Evolutionary conservation across 2,797 vertebrate species (phyloP).

Genomic region (Triplophysa yarkandensis): DNA sequence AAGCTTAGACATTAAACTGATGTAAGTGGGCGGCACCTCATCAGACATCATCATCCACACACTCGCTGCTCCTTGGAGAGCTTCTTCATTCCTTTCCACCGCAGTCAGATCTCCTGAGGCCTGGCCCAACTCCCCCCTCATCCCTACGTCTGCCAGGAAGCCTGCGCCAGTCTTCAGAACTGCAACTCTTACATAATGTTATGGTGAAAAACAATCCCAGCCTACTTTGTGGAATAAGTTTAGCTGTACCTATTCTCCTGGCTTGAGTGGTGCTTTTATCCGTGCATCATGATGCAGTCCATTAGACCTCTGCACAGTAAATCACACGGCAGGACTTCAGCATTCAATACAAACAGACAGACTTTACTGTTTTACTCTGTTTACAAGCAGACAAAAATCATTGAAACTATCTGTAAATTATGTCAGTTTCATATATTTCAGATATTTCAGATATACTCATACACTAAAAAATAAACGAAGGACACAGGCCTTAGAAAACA

Average conservation of each 20-base stretch:
- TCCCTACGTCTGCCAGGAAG: slow-evolving; percentile 44
- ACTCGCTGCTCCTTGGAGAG: slow-evolving; percentile 48
- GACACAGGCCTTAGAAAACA: too few species aligned
- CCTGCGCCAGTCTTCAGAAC: slow-evolving; percentile 24
- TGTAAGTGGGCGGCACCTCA: slow-evolving; percentile 18
- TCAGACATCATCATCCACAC: slow-evolving; percentile 16
- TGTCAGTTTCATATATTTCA: background rate
- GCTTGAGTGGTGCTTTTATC: background rate
- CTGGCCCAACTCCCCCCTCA: slow-evolving; percentile 12
- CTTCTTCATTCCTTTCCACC: slow-evolving; percentile 60
- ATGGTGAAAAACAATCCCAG: slow-evolving; percentile 12
- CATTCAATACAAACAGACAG: background rate
- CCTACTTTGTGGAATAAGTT: slow-evolving; percentile 6
- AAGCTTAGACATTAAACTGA: slow-evolving; percentile 7
- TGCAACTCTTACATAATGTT: slow-evolving; percentile 33
- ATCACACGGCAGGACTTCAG: background rate
- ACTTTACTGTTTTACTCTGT: background rate
- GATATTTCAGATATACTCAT: background rate
- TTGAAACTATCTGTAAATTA: background rate
- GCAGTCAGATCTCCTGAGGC: slow-evolving; percentile 38
- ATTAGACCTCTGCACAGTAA: background rate
- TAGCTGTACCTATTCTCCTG: slow-evolving; percentile 24
- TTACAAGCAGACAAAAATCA: background rate
- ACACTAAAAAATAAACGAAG: background rate
- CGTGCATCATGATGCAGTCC: background rate